Conservation (phyloP, 2,888 invertebrate species). For the Embidobia sp. region DNA sequence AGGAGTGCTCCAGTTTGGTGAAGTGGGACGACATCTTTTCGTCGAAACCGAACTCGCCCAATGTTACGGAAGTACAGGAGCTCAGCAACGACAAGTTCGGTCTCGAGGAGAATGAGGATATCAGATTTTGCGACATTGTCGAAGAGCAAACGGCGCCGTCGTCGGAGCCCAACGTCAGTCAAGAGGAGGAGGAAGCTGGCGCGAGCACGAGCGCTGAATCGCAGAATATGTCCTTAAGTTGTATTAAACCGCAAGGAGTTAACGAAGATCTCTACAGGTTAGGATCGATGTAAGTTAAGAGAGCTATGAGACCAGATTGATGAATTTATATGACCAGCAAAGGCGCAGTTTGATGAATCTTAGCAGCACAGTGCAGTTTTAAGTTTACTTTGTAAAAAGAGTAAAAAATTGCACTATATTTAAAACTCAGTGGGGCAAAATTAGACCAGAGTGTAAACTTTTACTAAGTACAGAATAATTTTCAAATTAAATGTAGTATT, state of each 20-base stretch:
- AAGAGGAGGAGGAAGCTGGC: constrained; percentile 11
- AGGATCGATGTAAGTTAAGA: constrained; percentile 77
- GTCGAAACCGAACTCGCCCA: neutral
- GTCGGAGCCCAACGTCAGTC: too few species aligned
- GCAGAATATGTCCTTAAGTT: constrained; percentile 74
- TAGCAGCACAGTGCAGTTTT: too few species aligned
- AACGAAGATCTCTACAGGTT: constrained; percentile 75
- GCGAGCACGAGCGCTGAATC: constrained; percentile 61
- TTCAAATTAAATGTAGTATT: too few species aligned
- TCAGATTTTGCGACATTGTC: too few species aligned
- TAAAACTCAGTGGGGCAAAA: too few species aligned
- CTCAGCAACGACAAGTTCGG: constrained; percentile 8
- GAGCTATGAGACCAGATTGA: too few species aligned
- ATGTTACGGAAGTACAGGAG: neutral
- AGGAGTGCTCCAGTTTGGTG: constrained; percentile 64
- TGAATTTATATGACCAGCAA: too few species aligned
- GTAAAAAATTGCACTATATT: too few species aligned
- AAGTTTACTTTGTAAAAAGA: too few species aligned
- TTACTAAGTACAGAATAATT: too few species aligned
- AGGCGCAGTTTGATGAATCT: too few species aligned
- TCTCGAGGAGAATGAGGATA: neutral
- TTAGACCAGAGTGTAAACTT: too few species aligned
- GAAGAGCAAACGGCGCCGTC: neutral
- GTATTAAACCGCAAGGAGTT: constrained; percentile 71
- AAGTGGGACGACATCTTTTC: constrained; percentile 74